A percentile compares a stretch with the other conserved stretches of the same genome.
Evolutionary conservation across 2,797 vertebrate species (phyloP).

Genomic region (Nothura maculosa): DNA sequence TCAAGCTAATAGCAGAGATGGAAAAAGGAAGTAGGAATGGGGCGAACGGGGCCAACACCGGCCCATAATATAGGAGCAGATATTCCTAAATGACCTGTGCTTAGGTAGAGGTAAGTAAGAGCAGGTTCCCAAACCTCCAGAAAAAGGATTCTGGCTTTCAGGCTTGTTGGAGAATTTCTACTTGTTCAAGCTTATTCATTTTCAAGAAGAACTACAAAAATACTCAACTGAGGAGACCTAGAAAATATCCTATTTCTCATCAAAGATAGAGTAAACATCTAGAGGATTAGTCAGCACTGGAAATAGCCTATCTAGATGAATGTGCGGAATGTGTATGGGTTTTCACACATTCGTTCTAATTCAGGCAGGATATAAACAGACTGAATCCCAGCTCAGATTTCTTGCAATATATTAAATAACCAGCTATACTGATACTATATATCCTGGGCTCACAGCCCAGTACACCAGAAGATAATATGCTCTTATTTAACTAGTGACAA

Average conservation of each 20-base stretch:
- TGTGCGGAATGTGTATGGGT: neutral
- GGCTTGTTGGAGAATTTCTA: neutral
- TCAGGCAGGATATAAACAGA: neutral
- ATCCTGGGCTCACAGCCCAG: neutral
- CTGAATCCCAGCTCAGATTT: neutral
- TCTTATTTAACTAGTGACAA: neutral
- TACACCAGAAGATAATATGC: neutral
- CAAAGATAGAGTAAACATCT: neutral
- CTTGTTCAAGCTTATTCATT: neutral
- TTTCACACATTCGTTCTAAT: neutral
- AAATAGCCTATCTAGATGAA: neutral
- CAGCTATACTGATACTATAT: neutral
- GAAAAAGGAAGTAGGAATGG: neutral
- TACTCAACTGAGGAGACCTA: neutral
- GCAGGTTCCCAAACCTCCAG: neutral
- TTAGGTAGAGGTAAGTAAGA: neutral
- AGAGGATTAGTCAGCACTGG: neutral
- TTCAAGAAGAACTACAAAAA: neutral
- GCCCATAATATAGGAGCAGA: neutral
- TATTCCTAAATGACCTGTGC: neutral
- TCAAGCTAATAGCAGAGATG: neutral
- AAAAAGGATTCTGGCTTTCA: neutral
- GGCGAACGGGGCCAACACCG: neutral
- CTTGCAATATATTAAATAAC: neutral
- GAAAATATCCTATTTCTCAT: neutral